Percentiles rank a stretch among this genome's conserved stretches.
phyloP scores from a whole-genome alignment of 2,113 vertebrate species.

The Struthidea cinerea region DNA sequence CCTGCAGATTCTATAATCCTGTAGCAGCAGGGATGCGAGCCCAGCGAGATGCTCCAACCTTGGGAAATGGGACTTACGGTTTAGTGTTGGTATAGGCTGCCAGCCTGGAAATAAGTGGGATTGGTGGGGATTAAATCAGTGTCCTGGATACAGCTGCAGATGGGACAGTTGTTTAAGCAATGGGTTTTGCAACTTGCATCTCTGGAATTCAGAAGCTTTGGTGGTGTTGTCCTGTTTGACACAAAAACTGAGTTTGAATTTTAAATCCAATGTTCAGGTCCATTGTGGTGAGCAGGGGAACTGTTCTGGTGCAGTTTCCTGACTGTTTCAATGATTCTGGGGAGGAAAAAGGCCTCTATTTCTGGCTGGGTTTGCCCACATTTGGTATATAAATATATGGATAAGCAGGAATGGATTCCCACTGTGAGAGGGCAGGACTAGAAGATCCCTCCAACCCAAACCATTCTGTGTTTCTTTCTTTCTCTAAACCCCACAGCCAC shows the following conservation, averaged over 20 bases:
- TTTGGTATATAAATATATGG: background rate
- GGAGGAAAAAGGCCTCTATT: background rate
- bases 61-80: background rate
- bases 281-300: background rate
- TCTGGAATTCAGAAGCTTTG: background rate
- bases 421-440: background rate
- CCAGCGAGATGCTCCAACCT: fast-evolving
- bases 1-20: background rate
- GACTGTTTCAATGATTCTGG: background rate
- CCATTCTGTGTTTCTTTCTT: background rate
- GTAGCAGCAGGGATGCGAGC: background rate
- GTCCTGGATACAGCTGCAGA: background rate
- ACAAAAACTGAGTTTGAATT: background rate
- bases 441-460: background rate
- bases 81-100: background rate
- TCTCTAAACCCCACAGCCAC: background rate
- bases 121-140: background rate
- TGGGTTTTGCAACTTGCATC: background rate
- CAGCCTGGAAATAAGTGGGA: background rate
- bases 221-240: background rate
- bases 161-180: background rate
- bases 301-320: background rate
- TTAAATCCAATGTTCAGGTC: background rate
- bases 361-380: background rate
- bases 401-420: background rate